Conservation (phyloP, 2,113 vertebrate species). For the Oryzias javanicus region DNA sequence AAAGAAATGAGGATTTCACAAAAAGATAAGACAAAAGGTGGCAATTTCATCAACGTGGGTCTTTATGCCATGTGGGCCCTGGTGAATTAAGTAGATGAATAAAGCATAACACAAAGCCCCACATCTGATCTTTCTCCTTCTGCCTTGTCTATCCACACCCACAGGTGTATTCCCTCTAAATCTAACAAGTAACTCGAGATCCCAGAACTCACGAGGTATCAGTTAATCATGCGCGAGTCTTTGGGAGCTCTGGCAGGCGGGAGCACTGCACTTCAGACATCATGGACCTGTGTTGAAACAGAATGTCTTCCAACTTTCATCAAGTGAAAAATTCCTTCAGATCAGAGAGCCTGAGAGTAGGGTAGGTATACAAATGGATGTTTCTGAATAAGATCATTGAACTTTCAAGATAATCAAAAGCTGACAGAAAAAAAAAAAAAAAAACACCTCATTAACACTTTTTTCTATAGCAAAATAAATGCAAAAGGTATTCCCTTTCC, state of each 20-base stretch:
- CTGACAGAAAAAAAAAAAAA: too few species aligned
- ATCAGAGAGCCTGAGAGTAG: neutral
- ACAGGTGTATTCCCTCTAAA: conserved; percentile 52
- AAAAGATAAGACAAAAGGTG: conserved; percentile 1
- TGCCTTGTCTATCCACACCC: conserved; percentile 20
- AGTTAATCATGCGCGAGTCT: conserved; percentile 67
- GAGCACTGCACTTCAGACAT: conserved; percentile 41
- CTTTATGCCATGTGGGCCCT: conserved; percentile 1
- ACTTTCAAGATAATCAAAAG: too few species aligned
- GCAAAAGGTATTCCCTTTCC: too few species aligned
- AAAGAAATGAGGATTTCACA: conserved; percentile 1
- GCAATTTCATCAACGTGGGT: neutral
- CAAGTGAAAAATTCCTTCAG: neutral
- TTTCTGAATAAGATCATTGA: too few species aligned
- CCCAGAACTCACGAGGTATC: conserved; percentile 34
- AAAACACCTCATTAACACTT: too few species aligned
- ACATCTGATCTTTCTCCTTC: neutral
- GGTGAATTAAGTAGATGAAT: conserved; percentile 8
- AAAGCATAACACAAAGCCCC: neutral
- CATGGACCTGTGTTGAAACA: conserved; percentile 42
- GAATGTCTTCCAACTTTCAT: conserved; percentile 36
- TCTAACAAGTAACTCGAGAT: conserved; percentile 59
- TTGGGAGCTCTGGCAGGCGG: conserved; percentile 55
- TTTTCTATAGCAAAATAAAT: too few species aligned
- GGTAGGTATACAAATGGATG: too few species aligned